These are phyloP conservation scores for Cyclophora albipunctata DNA, from an alignment of 2,888 invertebrate genomes.

Conservation along the genomic window DNA sequence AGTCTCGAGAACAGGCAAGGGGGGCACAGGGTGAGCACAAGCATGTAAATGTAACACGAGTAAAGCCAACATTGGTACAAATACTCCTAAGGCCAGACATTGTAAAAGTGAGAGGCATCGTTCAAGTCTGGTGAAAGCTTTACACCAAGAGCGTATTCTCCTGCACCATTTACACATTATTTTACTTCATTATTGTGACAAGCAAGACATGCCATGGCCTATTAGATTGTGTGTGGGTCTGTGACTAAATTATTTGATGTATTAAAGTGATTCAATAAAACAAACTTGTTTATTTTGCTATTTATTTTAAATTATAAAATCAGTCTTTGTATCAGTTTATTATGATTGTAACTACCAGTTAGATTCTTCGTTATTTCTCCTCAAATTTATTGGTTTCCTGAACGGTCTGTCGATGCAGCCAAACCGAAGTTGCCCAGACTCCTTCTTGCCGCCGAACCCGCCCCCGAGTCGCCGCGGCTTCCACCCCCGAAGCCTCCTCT, in stretches of 20 bases:
- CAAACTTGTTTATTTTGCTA: too few relatives aligned
- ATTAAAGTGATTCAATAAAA: too few relatives aligned
- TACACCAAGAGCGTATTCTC: slow-evolving; percentile 52
- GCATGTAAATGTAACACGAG: slow-evolving; percentile 43
- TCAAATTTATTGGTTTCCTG: slow-evolving; percentile 70
- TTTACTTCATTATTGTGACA: slow-evolving; percentile 18
- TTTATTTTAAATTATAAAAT: too few relatives aligned
- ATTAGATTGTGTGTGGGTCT: slow-evolving; percentile 22
- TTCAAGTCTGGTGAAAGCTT: slow-evolving; percentile 53
- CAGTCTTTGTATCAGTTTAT: too few relatives aligned
- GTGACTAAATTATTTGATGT: too few relatives aligned
- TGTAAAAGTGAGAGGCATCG: slow-evolving; percentile 36
- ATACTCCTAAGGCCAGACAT: slow-evolving; percentile 22
- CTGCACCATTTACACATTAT: slow-evolving; percentile 52
- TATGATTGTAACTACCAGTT: too few relatives aligned
- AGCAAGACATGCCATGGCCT: slow-evolving; percentile 24
- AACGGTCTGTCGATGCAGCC: slow-evolving; percentile 88
- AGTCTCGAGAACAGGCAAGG: neutral
- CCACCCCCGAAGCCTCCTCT: slow-evolving; percentile 84
- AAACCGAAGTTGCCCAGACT: slow-evolving; percentile 91
- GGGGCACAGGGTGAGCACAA: slow-evolving; percentile 22
- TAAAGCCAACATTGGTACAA: slow-evolving; percentile 36
- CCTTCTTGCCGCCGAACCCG: slow-evolving; percentile 89
- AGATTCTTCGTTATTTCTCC: too few relatives aligned
- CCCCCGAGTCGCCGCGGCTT: slow-evolving; percentile 89